Evolutionary conservation across 2,113 vertebrate species (phyloP).

Genomic region (Athene noctua): DNA sequence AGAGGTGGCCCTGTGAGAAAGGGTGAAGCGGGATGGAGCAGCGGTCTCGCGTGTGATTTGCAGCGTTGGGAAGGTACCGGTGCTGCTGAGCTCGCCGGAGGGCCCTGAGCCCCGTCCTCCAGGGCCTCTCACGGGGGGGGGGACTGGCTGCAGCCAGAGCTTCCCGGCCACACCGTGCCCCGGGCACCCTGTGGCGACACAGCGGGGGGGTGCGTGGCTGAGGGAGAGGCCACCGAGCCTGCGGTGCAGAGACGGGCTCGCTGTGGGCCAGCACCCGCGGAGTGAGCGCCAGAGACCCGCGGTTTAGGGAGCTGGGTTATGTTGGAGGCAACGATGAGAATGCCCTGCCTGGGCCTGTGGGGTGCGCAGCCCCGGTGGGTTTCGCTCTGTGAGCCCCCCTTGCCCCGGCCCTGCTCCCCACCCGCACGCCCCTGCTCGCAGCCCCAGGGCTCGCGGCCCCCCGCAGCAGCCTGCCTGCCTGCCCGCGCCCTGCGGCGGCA

Average conservation of each 20-base stretch:
- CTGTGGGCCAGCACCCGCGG: background rate
- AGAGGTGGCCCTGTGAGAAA: background rate
- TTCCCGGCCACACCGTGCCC: background rate
- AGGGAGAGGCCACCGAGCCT: too few relatives aligned
- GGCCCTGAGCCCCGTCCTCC: background rate
- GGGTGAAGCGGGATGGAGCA: background rate
- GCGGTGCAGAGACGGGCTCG: too few relatives aligned
- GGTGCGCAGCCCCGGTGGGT: background rate
- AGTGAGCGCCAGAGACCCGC: background rate
- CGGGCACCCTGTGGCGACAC: background rate
- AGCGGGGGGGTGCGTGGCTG: background rate
- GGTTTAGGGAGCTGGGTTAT: background rate
- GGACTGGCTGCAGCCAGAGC: background rate
- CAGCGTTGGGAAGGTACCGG: background rate
- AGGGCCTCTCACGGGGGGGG: too few relatives aligned
- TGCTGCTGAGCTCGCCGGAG: accelerated
- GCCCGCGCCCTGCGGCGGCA: too few relatives aligned
- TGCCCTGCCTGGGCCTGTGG: too few relatives aligned
- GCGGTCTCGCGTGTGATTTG: accelerated
- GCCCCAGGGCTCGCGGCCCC: background rate
- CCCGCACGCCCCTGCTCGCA: background rate
- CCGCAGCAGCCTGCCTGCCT: too few relatives aligned
- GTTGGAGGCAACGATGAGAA: background rate
- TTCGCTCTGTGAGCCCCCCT: background rate
- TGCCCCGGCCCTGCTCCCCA: background rate